These are phyloP conservation scores for Plagiodera versicolora DNA, from an alignment of 2,888 invertebrate species.

Conservation along the genomic window DNA sequence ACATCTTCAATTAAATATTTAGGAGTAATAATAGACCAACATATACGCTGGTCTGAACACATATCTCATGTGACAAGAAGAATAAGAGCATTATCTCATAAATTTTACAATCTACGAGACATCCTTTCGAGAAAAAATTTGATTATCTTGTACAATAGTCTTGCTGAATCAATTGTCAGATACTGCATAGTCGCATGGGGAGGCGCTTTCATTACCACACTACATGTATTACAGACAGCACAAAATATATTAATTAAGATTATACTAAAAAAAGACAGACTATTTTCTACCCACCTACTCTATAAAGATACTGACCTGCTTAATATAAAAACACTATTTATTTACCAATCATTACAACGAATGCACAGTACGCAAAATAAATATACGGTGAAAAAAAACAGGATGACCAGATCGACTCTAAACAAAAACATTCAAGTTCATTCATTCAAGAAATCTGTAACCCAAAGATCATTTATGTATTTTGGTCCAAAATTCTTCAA, in stretches of 20 bases:
- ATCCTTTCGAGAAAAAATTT: neutral
- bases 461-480: neutral
- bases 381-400: neutral
- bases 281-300: neutral
- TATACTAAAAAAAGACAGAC: neutral
- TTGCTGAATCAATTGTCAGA: constrained; percentile 2
- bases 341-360: neutral
- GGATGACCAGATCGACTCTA: neutral
- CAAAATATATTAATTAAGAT: neutral
- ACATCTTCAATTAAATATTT: neutral
- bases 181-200: neutral
- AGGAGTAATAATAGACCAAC: neutral
- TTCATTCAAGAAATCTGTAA: neutral
- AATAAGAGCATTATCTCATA: neutral
- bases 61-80: neutral
- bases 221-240: neutral
- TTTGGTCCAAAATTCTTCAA: neutral
- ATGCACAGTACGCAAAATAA: neutral
- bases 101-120: neutral
- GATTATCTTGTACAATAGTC: neutral
- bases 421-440: neutral
- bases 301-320: constrained; percentile 2
- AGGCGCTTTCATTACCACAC: no score
- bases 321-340: neutral
- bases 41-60: neutral